These are phyloP conservation scores for Riparia riparia DNA, from an alignment of 2,113 vertebrate genomes.

Conservation along the genomic window DNA sequence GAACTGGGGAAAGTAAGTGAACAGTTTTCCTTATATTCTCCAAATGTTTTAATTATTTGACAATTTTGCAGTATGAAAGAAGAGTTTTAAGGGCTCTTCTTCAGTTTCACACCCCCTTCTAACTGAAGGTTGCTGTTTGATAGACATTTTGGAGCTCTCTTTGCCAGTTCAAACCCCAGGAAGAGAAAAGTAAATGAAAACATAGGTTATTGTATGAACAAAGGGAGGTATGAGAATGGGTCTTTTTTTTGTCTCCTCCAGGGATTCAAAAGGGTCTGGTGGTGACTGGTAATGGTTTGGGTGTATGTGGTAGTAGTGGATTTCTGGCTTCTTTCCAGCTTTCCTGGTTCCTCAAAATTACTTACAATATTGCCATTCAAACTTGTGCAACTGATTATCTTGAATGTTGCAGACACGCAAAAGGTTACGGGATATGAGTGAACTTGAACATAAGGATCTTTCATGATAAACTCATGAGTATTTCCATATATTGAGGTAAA, in stretches of 20 bases:
- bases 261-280: background rate
- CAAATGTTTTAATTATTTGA: background rate
- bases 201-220: constrained; percentile 48
- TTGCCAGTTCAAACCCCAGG: constrained; percentile 74
- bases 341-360: background rate
- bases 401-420: background rate
- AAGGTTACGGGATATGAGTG: background rate
- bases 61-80: background rate
- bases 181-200: constrained; percentile 84
- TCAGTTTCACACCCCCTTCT: background rate
- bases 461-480: background rate
- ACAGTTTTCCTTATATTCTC: background rate
- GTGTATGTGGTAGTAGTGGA: background rate
- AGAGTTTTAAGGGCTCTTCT: background rate
- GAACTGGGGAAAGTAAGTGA: background rate
- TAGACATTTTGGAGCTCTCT: constrained; percentile 82
- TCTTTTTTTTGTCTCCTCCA: background rate
- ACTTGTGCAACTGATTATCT: background rate
- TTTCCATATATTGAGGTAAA: background rate
- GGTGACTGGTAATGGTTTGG: background rate
- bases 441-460: background rate
- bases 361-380: background rate
- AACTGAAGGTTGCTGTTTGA: background rate
- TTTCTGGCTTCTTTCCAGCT: background rate
- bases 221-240: background rate